Base-by-base conservation (phyloP, 2,797 vertebrate species). In the Brachyrhaphis roseni region DNA sequence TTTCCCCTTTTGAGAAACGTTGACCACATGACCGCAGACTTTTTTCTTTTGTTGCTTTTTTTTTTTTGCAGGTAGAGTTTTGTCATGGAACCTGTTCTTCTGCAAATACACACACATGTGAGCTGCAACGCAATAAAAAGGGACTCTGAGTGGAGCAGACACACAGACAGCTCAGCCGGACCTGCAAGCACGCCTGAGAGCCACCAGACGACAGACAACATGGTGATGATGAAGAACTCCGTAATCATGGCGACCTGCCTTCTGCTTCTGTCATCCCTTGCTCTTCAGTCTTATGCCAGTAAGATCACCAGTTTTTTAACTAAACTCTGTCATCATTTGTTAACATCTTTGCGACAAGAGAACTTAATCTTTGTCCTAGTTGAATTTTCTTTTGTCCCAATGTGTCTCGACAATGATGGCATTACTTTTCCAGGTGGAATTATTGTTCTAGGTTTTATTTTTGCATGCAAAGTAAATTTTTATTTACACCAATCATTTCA, bases 181-280 rank as follows among this genome's bases (percentile, higher is more conserved):
- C 75, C 28, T 31, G 26, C 0, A 15, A 53, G 20, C 20, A 36
- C 28, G 0, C 28, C 0, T 1, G 64, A 78, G 31, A 70, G 8
- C 73, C 0, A n/a, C 76, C 20, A 79, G 31, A 75, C 0, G 18
- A 77, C 28, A 79, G 31, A 59, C 12, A 47, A 39, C 1, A 85
- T 75, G 78, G 83, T 72, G 82, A 89, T 77, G 83, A 89, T 86
- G 89, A 90, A 87, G 84, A 92, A 43, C 55, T 47, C 85, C 0
- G 0, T 84, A 7, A 5, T 80, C 74, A 47, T 92, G 78, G 28
- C 84, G 45, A 20, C 82, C 77, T 89, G 80, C 59, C 3, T 75
- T 18, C 12, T 89, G 66, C 66, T 90, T 46, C 12, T 89, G 34
- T 88, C 72, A 0, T 57, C 82, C 6, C 51, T 92, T 0, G 8